Conservation (phyloP, 2,113 vertebrate species). For the Tilapia sparmanii region DNA sequence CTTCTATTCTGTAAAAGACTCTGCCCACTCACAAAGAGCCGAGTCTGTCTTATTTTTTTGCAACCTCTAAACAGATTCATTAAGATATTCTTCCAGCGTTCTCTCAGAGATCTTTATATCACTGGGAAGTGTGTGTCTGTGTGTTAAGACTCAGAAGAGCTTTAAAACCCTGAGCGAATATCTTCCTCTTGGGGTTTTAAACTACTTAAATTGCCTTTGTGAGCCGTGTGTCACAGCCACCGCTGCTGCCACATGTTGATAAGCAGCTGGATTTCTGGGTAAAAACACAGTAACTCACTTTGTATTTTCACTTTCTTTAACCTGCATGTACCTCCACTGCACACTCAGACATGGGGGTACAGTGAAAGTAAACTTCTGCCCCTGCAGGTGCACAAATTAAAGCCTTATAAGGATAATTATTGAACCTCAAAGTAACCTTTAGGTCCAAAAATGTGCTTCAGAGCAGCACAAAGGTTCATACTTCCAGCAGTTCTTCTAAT, state of each 20-base stretch:
- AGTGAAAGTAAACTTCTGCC: background rate
- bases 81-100: background rate
- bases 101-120: background rate
- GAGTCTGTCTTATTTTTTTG: background rate
- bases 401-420: background rate
- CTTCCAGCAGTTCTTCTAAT: background rate
- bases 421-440: background rate
- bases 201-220: background rate
- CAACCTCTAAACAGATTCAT: background rate
- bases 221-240: background rate
- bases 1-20: background rate
- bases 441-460: background rate
- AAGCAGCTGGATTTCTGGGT: background rate
- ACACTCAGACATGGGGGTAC: background rate
- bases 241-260: background rate
- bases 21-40: background rate
- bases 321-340: background rate
- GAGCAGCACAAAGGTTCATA: background rate
- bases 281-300: background rate
- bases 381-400: background rate
- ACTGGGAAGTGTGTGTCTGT: background rate
- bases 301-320: background rate
- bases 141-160: background rate
- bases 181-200: background rate
- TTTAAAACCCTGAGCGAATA: background rate